Conservation (phyloP, 1,140 invertebrate genomes). For the Cherax quadricarinatus region DNA sequence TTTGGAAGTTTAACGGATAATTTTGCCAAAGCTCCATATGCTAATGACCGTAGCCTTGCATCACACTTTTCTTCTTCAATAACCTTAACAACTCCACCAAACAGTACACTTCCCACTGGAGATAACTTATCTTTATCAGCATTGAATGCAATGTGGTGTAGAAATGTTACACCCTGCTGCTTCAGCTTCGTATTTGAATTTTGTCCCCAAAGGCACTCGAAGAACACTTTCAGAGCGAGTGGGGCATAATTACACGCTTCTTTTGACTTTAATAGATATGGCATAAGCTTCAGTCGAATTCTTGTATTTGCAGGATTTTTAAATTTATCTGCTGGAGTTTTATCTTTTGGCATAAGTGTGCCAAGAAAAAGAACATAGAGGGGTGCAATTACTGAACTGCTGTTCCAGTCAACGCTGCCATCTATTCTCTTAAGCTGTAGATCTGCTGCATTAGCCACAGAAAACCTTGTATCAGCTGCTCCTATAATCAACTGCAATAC, state of each 20-base stretch:
- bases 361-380: conserved; percentile 89
- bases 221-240: conserved; percentile 87
- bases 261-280: conserved; percentile 88
- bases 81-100: conserved; percentile 73
- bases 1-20: conserved; percentile 83
- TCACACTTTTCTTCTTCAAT: conserved; percentile 76
- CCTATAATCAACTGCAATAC: conserved; percentile 89
- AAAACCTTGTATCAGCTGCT: conserved; percentile 90
- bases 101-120: conserved; percentile 72
- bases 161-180: conserved; percentile 87
- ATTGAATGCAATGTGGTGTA: conserved; percentile 82
- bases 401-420: conserved; percentile 84
- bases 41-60: conserved; percentile 82
- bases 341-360: conserved; percentile 80
- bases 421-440: conserved; percentile 85
- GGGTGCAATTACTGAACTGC: conserved; percentile 82
- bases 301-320: conserved; percentile 86
- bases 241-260: conserved; percentile 87
- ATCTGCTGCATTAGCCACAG: conserved; percentile 87
- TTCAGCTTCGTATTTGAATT: conserved; percentile 90
- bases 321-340: conserved; percentile 79
- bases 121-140: conserved; percentile 67
- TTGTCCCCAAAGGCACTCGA: conserved; percentile 90
- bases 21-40: conserved; percentile 86
- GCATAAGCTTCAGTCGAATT: conserved; percentile 89